Base-by-base conservation (phyloP, 2,888 invertebrate genomes). In the Aphelenchoides bicaudatus region DNA sequence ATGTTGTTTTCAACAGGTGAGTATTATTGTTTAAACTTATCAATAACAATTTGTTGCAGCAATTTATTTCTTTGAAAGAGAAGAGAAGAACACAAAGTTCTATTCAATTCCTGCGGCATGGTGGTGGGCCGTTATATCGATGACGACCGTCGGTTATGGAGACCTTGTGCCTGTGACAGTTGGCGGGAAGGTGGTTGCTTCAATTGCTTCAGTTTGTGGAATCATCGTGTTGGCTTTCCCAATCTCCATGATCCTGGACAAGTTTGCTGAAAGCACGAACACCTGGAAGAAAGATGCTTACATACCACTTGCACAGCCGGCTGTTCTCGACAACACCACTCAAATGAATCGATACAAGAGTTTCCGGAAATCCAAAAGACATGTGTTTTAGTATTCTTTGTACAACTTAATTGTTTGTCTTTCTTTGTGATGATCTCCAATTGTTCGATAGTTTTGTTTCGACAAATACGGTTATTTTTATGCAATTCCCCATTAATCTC, bases 221-320 rank as follows among this genome's bases (percentile, higher is more conserved):
- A 75, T 75, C 53, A 76, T 75, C 37, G 71, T 72, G 3, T 64
- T 74, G 27, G 76, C 76, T 28, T 76, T 76, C 64, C 76, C 76
- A 16, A 76, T 76, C 48, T 74, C 74, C 2, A 74, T 76, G 75
- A 76, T 76, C 28, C 73, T 76, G 56, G 76, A 76, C 61, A 76
- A 76, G 39, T 76, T 76, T 56, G 76, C 76, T 43, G 75, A 75
- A 57, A 67, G 67, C 39, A 75, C 75, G 0, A 67, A 69, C 6
- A 63, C 67, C n/a, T 72, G 70, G 70, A 49, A 56, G 10, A 58
- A 65, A 19, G 57, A 43, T 10, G 67, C 65, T 2, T 54, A 25
- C 43, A 28, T 43, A 23, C 19, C 23, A n/a, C 16, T 46, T 28
- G 16, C 21, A 1, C 1, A 25, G 2, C 56, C 55, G 16, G 28